A percentile compares a stretch with the other conserved stretches of the same genome.
Evolutionary conservation across 2,888 invertebrate genomes (phyloP).

Genomic region (Lasioglossum vierecki): DNA sequence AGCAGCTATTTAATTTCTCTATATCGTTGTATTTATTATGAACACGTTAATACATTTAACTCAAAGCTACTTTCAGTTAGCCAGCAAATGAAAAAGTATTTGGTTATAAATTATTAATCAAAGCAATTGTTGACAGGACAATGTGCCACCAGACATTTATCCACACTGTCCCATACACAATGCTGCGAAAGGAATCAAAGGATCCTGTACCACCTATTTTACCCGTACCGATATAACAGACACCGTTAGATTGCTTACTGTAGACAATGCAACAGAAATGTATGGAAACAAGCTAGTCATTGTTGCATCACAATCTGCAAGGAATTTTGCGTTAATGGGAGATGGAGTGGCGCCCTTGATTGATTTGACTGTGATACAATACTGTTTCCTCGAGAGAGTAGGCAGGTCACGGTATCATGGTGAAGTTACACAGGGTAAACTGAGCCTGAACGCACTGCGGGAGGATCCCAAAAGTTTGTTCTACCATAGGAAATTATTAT

Average conservation of each 20-base stretch:
- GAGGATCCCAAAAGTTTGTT: constrained; percentile 88
- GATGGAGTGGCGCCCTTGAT: constrained; percentile 84
- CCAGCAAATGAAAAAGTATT: not conserved
- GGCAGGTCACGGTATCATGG: constrained; percentile 89
- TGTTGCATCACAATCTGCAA: constrained; percentile 88
- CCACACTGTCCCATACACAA: constrained; percentile 86
- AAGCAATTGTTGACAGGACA: constrained; percentile 80
- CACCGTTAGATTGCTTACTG: constrained; percentile 81
- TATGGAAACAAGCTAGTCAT: constrained; percentile 88
- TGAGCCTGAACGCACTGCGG: constrained; percentile 85
- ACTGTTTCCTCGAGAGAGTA: constrained; percentile 90
- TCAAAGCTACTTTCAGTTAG: not conserved
- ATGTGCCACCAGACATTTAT: constrained; percentile 86
- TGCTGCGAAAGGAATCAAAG: constrained; percentile 84
- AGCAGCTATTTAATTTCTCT: not conserved
- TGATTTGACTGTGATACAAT: constrained; percentile 86
- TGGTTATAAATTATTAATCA: constrained; percentile 12
- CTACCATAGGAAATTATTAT: constrained; percentile 87
- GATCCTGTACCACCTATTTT: constrained; percentile 88
- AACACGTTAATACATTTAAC: not conserved
- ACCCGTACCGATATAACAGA: constrained; percentile 86
- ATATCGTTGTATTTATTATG: not conserved
- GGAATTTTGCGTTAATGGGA: constrained; percentile 86
- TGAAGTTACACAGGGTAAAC: constrained; percentile 88
- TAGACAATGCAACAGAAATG: constrained; percentile 84